Percentiles rank a stretch among this genome's conserved stretches.
These are phyloP conservation scores for Fulmarus glacialis DNA, from an alignment of 2,113 vertebrate species.

Conservation along the genomic window DNA sequence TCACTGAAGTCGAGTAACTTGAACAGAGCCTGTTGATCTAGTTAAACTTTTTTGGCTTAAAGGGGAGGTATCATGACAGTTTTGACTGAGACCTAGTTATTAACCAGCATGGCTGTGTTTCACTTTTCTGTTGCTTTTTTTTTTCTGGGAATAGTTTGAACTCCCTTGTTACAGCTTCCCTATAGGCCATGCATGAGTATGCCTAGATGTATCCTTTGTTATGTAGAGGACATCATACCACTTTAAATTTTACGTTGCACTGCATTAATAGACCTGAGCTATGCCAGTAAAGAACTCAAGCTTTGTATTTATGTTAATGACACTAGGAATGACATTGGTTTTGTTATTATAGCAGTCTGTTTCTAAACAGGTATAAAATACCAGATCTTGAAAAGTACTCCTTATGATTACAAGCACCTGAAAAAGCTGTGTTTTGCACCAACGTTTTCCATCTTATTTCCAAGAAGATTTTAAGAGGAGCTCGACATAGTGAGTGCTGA, in stretches of 20 bases:
- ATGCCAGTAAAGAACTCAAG: background rate
- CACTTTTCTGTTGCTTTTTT: background rate
- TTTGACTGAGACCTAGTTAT: background rate
- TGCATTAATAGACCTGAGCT: background rate
- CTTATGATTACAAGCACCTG: background rate
- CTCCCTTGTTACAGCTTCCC: background rate
- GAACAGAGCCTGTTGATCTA: background rate
- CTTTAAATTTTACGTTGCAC: background rate
- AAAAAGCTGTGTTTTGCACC: background rate
- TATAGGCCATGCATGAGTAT: background rate
- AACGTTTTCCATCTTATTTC: background rate
- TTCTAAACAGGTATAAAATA: background rate
- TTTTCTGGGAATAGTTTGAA: background rate
- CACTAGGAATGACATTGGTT: background rate
- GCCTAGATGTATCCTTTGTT: background rate
- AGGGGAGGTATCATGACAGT: background rate
- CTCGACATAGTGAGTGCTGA: background rate
- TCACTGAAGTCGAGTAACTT: background rate
- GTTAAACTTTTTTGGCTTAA: background rate
- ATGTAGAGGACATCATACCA: rapidly evolving
- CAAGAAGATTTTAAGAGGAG: background rate
- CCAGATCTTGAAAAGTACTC: background rate
- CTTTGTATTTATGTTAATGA: background rate
- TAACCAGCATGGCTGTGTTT: background rate
- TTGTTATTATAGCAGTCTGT: background rate